Evolutionary conservation across 2,113 vertebrate genomes (phyloP).

Genomic region (Elaphurus davidianus): DNA sequence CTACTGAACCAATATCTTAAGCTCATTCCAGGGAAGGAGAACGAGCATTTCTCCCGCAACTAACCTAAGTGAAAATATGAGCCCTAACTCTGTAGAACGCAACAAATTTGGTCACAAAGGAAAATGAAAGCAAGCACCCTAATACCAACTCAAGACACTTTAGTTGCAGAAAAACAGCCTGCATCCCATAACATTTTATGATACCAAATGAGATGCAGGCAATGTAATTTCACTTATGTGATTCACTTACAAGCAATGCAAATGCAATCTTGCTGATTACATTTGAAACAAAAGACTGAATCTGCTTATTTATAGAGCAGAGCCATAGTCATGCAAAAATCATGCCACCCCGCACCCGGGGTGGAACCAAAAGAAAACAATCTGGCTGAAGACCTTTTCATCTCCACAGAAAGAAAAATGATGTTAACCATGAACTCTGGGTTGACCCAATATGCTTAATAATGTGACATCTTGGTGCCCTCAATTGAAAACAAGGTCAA

Average conservation of each 20-base stretch:
- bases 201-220: constrained; percentile 76
- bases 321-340: constrained; percentile 67
- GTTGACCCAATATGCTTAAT: constrained; percentile 43
- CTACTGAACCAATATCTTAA: constrained; percentile 51
- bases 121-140: constrained; percentile 63
- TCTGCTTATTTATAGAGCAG: constrained; percentile 77
- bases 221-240: constrained; percentile 77
- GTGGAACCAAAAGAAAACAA: constrained; percentile 62
- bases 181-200: constrained; percentile 77
- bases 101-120: constrained; percentile 66
- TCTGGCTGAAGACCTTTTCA: constrained; percentile 46
- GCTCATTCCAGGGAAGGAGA: constrained; percentile 35
- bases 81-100: constrained; percentile 30
- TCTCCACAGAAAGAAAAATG: constrained; percentile 51
- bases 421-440: neutral
- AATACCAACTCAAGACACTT: constrained; percentile 61
- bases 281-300: constrained; percentile 80
- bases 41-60: constrained; percentile 51
- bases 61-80: constrained; percentile 47
- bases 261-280: constrained; percentile 81
- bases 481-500: constrained; percentile 49
- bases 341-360: neutral
- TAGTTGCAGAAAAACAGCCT: constrained; percentile 67
- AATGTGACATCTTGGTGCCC: constrained; percentile 5
- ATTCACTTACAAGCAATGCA: constrained; percentile 77